phyloP scores from a whole-genome alignment of 2,888 invertebrate genomes.

The Drosophila mayaguana region DNA sequence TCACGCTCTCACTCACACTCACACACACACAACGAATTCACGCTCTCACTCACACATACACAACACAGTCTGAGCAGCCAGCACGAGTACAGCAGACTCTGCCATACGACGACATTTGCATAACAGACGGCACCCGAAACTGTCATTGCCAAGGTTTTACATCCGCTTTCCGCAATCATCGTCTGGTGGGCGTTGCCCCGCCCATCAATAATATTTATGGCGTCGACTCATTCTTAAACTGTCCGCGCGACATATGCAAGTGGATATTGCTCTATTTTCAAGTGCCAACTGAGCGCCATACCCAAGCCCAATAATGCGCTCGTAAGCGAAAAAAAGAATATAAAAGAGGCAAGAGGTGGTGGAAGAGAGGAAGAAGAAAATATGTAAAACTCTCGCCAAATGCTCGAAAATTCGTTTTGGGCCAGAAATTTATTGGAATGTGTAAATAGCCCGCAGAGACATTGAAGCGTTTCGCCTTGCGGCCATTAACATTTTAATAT shows the following conservation, averaged over 20 bases:
- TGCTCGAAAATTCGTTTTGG: conserved; percentile 44
- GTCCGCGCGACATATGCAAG: conserved; percentile 78
- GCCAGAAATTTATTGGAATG: conserved; percentile 73
- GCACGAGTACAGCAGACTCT: conserved; percentile 21
- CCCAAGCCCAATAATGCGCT: conserved; percentile 22
- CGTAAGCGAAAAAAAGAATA: conserved; percentile 12
- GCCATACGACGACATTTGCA: conserved; percentile 58
- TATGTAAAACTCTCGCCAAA: conserved; percentile 35
- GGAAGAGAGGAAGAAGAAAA: neutral
- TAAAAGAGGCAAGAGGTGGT: neutral
- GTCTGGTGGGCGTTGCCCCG: conserved; percentile 11
- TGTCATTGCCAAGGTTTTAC: conserved; percentile 79
- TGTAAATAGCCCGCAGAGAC: conserved; percentile 44
- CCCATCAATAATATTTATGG: conserved; percentile 81
- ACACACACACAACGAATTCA: conserved; percentile 19
- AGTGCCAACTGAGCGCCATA: conserved; percentile 39
- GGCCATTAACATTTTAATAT: conserved; percentile 70
- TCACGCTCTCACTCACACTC: conserved; percentile 5
- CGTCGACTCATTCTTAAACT: conserved; percentile 76
- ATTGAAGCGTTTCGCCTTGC: conserved; percentile 15
- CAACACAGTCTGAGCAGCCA: conserved; percentile 27
- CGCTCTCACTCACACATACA: too few relatives aligned
- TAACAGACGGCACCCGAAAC: conserved; percentile 76
- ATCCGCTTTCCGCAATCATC: conserved; percentile 79
- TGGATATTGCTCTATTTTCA: conserved; percentile 76